Conservation (phyloP, 1,140 invertebrate genomes). For the Drosophila elegans region DNA sequence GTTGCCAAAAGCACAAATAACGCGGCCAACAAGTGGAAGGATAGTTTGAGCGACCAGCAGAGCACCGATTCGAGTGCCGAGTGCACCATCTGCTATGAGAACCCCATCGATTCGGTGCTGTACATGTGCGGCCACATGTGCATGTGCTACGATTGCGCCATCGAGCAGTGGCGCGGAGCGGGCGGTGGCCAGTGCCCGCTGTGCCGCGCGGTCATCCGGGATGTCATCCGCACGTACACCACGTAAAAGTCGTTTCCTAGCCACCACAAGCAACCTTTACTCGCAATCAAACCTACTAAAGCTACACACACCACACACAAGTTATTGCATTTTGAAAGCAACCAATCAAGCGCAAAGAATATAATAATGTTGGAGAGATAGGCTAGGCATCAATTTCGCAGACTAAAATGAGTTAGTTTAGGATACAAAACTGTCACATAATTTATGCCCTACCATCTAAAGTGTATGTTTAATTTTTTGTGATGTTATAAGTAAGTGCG, state of each 20-base stretch:
- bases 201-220: constrained; percentile 95
- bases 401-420: constrained; percentile 24
- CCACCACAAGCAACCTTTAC: constrained; percentile 34
- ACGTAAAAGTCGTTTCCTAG: constrained; percentile 87
- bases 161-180: constrained; percentile 95
- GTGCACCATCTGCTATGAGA: constrained; percentile 98
- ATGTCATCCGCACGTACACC: constrained; percentile 97
- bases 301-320: constrained; percentile 17
- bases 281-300: constrained; percentile 64
- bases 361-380: constrained; percentile 27
- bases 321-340: constrained; percentile 46
- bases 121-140: constrained; percentile 99
- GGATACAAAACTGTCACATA: constrained; percentile 36
- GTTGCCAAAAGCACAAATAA: constrained; percentile 67
- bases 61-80: constrained; percentile 88
- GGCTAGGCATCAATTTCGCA: constrained; percentile 57
- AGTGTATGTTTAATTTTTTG: constrained; percentile 74
- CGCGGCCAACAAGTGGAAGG: constrained; percentile 72
- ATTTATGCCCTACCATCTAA: constrained; percentile 35
- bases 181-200: constrained; percentile 97
- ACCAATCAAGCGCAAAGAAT: constrained; percentile 28
- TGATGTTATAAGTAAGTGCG: constrained; percentile 78
- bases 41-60: constrained; percentile 77
- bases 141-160: constrained; percentile 98
- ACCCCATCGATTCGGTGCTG: constrained; percentile 95